Base-by-base conservation (phyloP, 2,888 invertebrate species). In the Cremastinae sp. region DNA sequence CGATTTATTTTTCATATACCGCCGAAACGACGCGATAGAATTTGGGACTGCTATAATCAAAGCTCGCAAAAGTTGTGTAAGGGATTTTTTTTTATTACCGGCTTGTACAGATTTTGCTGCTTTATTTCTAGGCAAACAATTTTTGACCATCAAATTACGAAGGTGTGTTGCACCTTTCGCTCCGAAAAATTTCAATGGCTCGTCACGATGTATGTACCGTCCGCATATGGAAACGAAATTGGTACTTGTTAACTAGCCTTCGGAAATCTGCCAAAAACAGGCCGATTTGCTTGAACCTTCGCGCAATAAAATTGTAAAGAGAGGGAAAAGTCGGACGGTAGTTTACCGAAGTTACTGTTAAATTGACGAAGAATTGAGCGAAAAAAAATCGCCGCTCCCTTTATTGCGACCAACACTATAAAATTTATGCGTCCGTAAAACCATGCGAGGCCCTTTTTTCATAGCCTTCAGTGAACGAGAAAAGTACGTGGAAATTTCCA, bases 1-100 rank as follows among this genome's bases (percentile, higher is more conserved):
- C 61, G 49, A 75, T 71, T 65, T 55, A 56, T 47, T 49, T 71
- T 10, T 22, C 70, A 55, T 62, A n/a, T n/a, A n/a, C 43, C 8
- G 56, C 22, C 49, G 49, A 39, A 53, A 45, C 53, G 53, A 51
- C 69, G 22, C 16, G 28, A 43, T 9, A 18, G 4, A 22, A 69
- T 45, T 35, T 51, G 35, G 12, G 58, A 22, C 55, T 2, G 5
- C 18, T n/a, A n/a, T n/a, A n/a, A n/a, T n/a, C n/a, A n/a, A n/a
- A n/a, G n/a, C n/a, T n/a, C n/a, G n/a, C n/a, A n/a, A n/a, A n/a
- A n/a, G n/a, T n/a, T n/a, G n/a, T n/a, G n/a, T n/a, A n/a, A n/a
- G n/a, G n/a, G n/a, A n/a, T n/a, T 3, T 43, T 16, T 43, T 59
- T 14, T 2, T n/a, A 2, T 37, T 58, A 8, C 4, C 35, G 35